phyloP scores from a whole-genome alignment of 2,113 vertebrate genomes.

The Phycodurus eques region DNA sequence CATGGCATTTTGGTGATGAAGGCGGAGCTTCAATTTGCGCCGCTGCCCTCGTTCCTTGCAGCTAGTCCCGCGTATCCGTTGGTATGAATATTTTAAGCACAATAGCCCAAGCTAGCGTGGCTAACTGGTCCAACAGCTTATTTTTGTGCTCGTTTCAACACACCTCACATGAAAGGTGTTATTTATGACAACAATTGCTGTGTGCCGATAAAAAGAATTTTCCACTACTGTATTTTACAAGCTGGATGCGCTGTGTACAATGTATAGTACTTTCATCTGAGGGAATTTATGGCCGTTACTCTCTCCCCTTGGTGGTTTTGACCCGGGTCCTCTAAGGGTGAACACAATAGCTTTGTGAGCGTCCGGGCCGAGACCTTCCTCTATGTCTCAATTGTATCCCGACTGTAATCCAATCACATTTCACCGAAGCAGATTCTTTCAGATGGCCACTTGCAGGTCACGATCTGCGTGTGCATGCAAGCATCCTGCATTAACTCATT shows the following conservation, averaged over 20 bases:
- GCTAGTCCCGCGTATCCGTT: too few species aligned
- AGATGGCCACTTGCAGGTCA: conserved; percentile 36
- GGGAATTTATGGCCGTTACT: neutral
- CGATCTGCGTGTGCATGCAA: conserved; percentile 15
- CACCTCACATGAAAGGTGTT: too few species aligned
- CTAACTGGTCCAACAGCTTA: neutral
- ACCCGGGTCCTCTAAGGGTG: neutral
- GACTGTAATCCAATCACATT: conserved; percentile 46
- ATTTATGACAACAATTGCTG: too few species aligned
- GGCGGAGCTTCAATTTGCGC: too few species aligned
- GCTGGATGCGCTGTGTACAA: too few species aligned
- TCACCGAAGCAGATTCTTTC: conserved; percentile 44
- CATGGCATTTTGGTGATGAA: too few species aligned
- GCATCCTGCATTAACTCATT: conserved; percentile 25
- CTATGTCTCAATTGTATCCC: conserved; percentile 40
- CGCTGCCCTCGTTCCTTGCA: too few species aligned
- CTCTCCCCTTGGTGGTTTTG: conserved; percentile 3
- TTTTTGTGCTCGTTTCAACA: too few species aligned
- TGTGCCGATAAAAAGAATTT: too few species aligned
- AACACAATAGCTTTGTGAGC: conserved; percentile 19
- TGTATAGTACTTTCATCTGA: neutral
- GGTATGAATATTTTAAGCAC: neutral
- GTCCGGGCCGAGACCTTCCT: conserved; percentile 13
- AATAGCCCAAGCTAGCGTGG: neutral
- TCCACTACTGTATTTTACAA: too few species aligned